Percentiles rank a stretch among this genome's conserved stretches.
Conservation (phyloP, 1,140 invertebrate genomes). For the Wiebesia pumilae region DNA sequence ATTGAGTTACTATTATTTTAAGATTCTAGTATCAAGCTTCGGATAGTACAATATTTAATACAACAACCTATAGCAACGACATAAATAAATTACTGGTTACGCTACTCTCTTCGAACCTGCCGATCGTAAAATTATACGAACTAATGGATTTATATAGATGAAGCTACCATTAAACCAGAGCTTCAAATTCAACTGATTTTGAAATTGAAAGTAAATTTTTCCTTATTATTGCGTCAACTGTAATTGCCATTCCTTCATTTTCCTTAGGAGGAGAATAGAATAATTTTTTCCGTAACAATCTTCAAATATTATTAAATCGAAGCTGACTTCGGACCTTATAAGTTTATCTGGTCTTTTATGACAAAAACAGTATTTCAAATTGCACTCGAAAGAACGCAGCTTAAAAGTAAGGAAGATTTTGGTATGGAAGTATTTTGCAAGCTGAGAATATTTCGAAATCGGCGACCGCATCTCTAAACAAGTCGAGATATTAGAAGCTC, state of each 20-base stretch:
- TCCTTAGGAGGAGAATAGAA: background rate
- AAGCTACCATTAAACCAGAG: background rate
- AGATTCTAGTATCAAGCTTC: background rate
- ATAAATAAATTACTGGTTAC: background rate
- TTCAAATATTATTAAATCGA: background rate
- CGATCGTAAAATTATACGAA: background rate
- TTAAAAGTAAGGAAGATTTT: background rate
- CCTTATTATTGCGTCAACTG: background rate
- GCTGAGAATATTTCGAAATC: background rate
- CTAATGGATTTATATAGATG: background rate
- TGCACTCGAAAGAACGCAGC: background rate
- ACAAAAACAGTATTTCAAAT: background rate
- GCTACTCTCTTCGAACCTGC: background rate
- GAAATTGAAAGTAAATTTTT: background rate
- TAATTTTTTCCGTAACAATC: background rate
- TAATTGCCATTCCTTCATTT: background rate
- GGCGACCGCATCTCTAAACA: background rate
- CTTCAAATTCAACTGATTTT: too few relatives aligned
- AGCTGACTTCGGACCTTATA: background rate
- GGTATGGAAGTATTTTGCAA: background rate
- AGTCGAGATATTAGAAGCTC: background rate
- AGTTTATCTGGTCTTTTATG: background rate
- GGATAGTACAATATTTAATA: background rate
- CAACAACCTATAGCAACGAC: background rate
- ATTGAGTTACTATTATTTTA: background rate